Base-by-base conservation (phyloP, 2,113 vertebrate genomes). In the Chaetorhynchus papuensis region DNA sequence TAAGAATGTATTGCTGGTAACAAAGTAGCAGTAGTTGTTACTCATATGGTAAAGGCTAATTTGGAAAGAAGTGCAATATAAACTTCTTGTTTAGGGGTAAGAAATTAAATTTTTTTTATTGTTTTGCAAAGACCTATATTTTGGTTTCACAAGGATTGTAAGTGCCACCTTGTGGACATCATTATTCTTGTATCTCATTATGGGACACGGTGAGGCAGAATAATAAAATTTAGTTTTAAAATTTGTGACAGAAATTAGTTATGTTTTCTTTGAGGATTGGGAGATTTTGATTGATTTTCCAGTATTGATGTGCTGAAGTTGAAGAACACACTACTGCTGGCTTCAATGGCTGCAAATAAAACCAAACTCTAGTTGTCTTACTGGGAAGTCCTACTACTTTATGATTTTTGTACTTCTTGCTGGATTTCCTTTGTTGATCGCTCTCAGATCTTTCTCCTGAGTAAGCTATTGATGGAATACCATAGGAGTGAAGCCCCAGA, bases 111-210 rank as follows among this genome's bases (percentile, higher is more conserved):
- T 47, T 49, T 72, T 61, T 45, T 35, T 13, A 4, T 68, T 59
- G 22, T 83, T 28, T 56, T 61, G 6, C 1, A 0, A 18, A 39
- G 42, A 15, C 33, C 19, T 50, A 11, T 30, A 7, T 65, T 78
- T 64, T 61, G 41, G 50, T 72, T 88, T 87, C 79, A 49, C 3
- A 6, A 96, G 93, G 90, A 37, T 95, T 96, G 0, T 90, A 97
- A 85, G 94, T 97, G 93, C 97, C 96, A 96, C 93, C 97, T 97
- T 96, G 96, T 97, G 97, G 97, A 90, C 83, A 76, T 82, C 76
- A n/a, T 75, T 70, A 45, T 77, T 90, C 61, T 45, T 57, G 27
- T 71, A 11, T 47, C 30, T 92, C 1, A 1, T 70, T 77, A 26
- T 4, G 52, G 70, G 33, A 45, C 72, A 23, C 14, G 66, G 18